Base-by-base conservation (phyloP, 2,113 vertebrate genomes). In the Pheucticus melanocephalus region DNA sequence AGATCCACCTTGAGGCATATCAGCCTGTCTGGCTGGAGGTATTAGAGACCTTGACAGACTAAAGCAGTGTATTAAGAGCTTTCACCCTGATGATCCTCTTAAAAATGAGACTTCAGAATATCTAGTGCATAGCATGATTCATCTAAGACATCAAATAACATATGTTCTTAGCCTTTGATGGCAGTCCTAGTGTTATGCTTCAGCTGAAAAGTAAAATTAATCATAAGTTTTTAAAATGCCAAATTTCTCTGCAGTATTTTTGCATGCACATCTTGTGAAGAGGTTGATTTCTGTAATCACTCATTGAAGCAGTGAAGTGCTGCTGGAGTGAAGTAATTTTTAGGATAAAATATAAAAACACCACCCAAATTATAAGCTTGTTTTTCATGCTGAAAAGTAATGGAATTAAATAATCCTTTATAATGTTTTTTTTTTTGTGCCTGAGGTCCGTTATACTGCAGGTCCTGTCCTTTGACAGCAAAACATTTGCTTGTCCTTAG, bases 41-140 rank as follows among this genome's bases (percentile, higher is more conserved):
- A 95, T 97, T 97, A 95, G 96, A 86, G 88, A 94, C 95, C 96
- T 94, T 97, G 93, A 98, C 94, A 97, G 97, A 95, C 86, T 97
- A 97, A 97, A 97, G 96, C 73, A 90, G 65, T 65, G 79, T 93
- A 93, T 97, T 95, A 97, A 98, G 97, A 94, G 92, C 85, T 97
- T 97, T 95, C 77, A 44, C 40, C 91, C 77, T 91, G 77, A 95
- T 93, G 72, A 97, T 95, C 82, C 91, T 96, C 95, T 96, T 97
- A 94, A 95, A 94, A 97, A 94, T 78, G 75, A 94, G 82, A 92
- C 68, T 94, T 71, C 47, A 61, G 93, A 91, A 63, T 54, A 80
- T 59, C 65, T 82, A 64, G 88, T 89, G 71, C 80, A 57, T 54
- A 53, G 85, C 72, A 73, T 51, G 85, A 95, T 97, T 97, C 91